Base-by-base conservation (phyloP, 2,888 invertebrate genomes). In the Bellardia bayeri region DNA sequence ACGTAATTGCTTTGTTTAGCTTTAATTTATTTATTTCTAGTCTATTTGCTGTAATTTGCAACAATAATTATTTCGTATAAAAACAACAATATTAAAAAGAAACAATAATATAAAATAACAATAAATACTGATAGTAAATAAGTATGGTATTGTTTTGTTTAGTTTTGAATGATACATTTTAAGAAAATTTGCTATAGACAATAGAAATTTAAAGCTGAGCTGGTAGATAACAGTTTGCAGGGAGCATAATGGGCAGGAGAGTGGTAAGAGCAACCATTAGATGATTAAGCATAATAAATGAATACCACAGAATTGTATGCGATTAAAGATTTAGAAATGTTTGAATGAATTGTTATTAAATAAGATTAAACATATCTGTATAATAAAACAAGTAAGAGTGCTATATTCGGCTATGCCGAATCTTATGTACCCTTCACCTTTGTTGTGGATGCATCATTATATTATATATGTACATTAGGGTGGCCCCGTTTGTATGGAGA, bases 1-100 rank as follows among this genome's bases (percentile, higher is more conserved):
- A 69, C 23, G 49, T 80, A 80, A 80, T 71, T 69, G 54, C n/a
- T 64, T 9, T 40, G 40, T 42, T 64, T 23, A 64, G 64, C 40
- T 23, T 40, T 40, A 64, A 64, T 64, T 42, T 64, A 16, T 63
- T 6, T 63, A 37, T 37, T 51, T n/a, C n/a, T 13, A 61, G 33
- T 37, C 37, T 14, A 33, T 33, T 61, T 37, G 13, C 37, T 30
- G 13, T 58, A 30, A 58, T 58, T 58, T 58, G 3, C 30, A 58
- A 30, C 14, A 61, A 69, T 45, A 11, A 2, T 45, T 23, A 23
- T 13, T 45, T 45, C 8, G 8, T 3, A 13, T 71, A 37, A 37
- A 5, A 16, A 72, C 14, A 72, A 42, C 40, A 72, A 72, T 40
- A 16, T 23, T 30, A 9, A 64, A 66, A 66, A 11, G 13, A 1